Evolutionary conservation across 2,888 invertebrate species (phyloP).

Genomic region (Sceliomorpha sp.): DNA sequence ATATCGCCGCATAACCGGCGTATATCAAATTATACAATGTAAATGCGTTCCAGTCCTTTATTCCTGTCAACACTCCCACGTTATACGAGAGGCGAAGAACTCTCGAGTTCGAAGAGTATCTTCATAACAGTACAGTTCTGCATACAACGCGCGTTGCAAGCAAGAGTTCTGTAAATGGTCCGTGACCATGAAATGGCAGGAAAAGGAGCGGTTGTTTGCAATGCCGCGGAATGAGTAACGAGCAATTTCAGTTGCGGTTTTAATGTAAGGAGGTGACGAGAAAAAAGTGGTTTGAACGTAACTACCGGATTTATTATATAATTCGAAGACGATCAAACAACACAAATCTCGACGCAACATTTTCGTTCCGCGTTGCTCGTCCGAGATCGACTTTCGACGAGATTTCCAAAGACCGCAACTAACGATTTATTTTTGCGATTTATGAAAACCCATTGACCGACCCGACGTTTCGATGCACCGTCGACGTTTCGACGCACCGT

Average conservation of each 20-base stretch:
- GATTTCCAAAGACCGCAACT: too few species aligned
- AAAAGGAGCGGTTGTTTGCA: conserved; percentile 19
- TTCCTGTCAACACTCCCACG: neutral
- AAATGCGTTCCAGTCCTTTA: neutral
- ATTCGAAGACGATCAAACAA: too few species aligned
- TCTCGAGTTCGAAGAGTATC: neutral
- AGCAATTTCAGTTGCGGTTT: conserved; percentile 6
- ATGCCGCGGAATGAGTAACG: conserved; percentile 3
- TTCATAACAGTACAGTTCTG: conserved; percentile 2
- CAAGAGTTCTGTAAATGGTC: conserved; percentile 12
- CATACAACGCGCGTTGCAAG: conserved; percentile 10
- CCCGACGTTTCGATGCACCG: too few species aligned
- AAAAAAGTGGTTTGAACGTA: neutral
- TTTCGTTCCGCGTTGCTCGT: too few species aligned
- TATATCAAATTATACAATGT: neutral
- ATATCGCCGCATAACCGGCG: too few species aligned
- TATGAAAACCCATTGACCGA: too few species aligned
- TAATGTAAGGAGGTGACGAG: neutral
- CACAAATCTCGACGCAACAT: too few species aligned
- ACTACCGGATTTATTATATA: too few species aligned
- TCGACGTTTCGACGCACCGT: too few species aligned
- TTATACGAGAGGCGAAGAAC: neutral
- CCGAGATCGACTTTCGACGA: too few species aligned
- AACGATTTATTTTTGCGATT: too few species aligned
- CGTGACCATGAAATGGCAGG: conserved; percentile 22